Percentiles rank a stretch among this genome's conserved stretches.
Evolutionary conservation across 2,888 invertebrate genomes (phyloP).

Genomic region (Gibbula magus): DNA sequence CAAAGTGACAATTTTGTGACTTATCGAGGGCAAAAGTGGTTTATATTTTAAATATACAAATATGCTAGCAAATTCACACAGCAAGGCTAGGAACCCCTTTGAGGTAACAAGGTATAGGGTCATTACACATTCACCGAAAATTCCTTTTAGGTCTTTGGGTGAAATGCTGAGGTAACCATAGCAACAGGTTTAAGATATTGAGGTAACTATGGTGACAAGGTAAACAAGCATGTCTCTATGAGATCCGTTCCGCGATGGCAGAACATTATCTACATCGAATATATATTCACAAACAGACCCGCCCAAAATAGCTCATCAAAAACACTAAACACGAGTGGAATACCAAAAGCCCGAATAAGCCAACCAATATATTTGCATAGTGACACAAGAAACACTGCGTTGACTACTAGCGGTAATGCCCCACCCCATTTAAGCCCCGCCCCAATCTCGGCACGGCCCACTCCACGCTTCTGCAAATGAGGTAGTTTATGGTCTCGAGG

Average conservation of each 20-base stretch:
- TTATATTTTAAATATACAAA: too few species aligned
- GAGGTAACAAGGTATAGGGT: not conserved
- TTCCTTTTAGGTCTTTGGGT: slow-evolving; percentile 15
- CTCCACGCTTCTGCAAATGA: not conserved
- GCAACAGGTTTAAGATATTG: slow-evolving; percentile 7
- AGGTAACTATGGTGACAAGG: slow-evolving; percentile 17
- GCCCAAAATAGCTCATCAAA: not conserved
- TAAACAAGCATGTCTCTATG: slow-evolving; percentile 3
- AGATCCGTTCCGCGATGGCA: not conserved
- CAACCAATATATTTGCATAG: slow-evolving; percentile 15
- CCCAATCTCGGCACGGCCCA: not conserved
- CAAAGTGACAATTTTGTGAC: too few species aligned
- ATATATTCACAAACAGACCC: not conserved
- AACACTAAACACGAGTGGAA: not conserved
- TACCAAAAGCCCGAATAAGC: slow-evolving; percentile 9
- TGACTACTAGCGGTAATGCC: slow-evolving; percentile 5
- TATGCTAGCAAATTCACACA: too few species aligned
- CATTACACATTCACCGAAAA: not conserved
- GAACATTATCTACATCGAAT: slow-evolving; percentile 3
- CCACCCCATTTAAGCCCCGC: not conserved
- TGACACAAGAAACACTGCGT: not conserved
- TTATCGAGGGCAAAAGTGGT: too few species aligned
- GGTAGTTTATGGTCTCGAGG: slow-evolving; percentile 10
- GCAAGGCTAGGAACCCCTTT: not conserved
- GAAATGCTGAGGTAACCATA: slow-evolving; percentile 15